phyloP scores from a whole-genome alignment of 2,888 invertebrate species.

The Ctena decussata region DNA sequence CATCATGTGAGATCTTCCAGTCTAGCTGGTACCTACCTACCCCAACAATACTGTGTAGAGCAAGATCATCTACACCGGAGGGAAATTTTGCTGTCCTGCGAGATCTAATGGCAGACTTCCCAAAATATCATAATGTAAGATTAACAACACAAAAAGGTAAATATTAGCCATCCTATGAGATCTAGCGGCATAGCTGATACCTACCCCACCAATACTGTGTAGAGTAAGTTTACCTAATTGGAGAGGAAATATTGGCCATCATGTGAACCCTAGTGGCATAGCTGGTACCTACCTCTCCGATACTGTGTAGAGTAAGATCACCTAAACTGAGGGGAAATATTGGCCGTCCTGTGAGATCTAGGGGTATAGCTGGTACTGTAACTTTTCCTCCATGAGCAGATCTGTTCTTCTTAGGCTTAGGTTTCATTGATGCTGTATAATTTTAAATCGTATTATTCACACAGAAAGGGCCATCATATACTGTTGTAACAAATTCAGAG shows the following conservation, averaged over 20 bases:
- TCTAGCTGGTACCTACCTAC: no score
- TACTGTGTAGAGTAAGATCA: constrained; percentile 91
- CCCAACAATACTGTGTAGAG: constrained; percentile 91
- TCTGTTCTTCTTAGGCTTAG: constrained; percentile 80
- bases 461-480: no score
- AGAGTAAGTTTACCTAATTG: constrained; percentile 91
- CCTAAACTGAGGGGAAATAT: constrained; percentile 91
- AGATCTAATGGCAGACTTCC: no score
- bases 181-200: constrained; percentile 90
- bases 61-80: constrained; percentile 90
- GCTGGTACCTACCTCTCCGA: constrained; percentile 90
- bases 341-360: constrained; percentile 91
- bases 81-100: no score
- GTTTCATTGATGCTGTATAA: constrained; percentile 57
- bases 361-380: constrained; percentile 90
- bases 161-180: constrained; percentile 90
- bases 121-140: no score
- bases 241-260: constrained; percentile 92
- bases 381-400: constrained; percentile 77
- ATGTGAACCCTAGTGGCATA: constrained; percentile 90
- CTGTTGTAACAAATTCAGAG: no score
- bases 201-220: constrained; percentile 92
- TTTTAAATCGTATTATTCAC: no score
- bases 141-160: no score
- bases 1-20: constrained; percentile 90